Percentiles rank a stretch among this genome's conserved stretches.
Evolutionary conservation across 2,113 vertebrate genomes (phyloP).

Genomic region (Bucco capensis): DNA sequence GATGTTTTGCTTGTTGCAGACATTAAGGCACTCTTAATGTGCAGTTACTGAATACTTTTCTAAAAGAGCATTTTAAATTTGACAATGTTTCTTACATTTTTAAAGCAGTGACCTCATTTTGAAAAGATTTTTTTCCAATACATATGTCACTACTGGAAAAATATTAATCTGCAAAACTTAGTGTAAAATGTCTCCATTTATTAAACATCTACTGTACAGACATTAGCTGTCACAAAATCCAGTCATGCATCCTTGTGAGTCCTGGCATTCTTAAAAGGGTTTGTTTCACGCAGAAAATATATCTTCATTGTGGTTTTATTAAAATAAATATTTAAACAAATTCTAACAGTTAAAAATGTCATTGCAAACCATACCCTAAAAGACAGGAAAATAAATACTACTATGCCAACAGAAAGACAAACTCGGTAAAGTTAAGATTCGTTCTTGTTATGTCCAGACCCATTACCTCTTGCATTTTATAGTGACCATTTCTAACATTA

Average conservation of each 20-base stretch:
- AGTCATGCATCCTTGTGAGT: background rate
- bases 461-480: background rate
- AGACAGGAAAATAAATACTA: background rate
- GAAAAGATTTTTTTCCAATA: constrained; percentile 39
- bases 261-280: background rate
- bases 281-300: constrained; percentile 25
- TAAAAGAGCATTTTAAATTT: constrained; percentile 69
- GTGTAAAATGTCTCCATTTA: constrained; percentile 56
- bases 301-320: constrained; percentile 43
- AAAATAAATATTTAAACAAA: constrained; percentile 42
- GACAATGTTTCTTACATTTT: constrained; percentile 68
- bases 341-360: background rate
- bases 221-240: constrained; percentile 56
- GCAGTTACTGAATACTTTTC: constrained; percentile 53
- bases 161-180: constrained; percentile 60
- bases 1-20: constrained; percentile 54
- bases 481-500: background rate
- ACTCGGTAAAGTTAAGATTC: background rate
- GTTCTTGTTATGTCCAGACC: background rate
- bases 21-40: constrained; percentile 56
- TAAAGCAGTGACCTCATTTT: constrained; percentile 63
- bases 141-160: constrained; percentile 55
- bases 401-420: background rate
- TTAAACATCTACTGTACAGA: constrained; percentile 49
- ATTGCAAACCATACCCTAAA: background rate